Conservation (phyloP, 2,888 invertebrate species). For the Diarsia rubi region DNA sequence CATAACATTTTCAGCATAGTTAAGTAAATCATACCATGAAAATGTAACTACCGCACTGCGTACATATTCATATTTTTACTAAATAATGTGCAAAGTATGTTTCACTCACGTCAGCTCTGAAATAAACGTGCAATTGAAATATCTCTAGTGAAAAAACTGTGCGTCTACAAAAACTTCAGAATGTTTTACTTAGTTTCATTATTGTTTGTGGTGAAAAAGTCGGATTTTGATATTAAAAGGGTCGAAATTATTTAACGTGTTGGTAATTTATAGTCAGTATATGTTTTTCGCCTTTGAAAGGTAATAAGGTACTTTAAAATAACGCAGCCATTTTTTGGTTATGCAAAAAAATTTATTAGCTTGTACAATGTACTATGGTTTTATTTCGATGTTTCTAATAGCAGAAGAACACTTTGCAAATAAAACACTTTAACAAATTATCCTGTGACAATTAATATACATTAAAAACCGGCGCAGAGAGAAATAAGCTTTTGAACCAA, state of each 20-base stretch:
- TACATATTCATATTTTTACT: constrained; percentile 50
- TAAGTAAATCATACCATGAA: constrained; percentile 14
- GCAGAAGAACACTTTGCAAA: not conserved
- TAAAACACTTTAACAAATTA: not conserved
- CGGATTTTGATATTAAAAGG: not conserved
- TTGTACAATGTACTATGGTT: not conserved
- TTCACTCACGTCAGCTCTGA: constrained; percentile 30
- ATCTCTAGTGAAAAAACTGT: constrained; percentile 38
- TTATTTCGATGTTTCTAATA: not conserved
- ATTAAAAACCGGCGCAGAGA: not conserved
- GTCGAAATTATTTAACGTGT: not conserved
- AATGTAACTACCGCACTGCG: constrained; percentile 51
- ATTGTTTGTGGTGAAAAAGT: constrained; percentile 15
- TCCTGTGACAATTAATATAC: not conserved
- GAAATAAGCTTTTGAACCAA: not conserved
- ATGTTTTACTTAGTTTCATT: not conserved
- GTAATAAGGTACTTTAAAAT: not conserved
- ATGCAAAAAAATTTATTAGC: not conserved
- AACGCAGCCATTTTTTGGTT: not conserved
- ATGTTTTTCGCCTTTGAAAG: not conserved
- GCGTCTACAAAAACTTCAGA: not conserved
- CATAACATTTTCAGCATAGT: not conserved
- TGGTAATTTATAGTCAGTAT: not conserved
- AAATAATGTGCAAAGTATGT: constrained; percentile 51
- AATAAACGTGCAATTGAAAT: constrained; percentile 40